Conservation (phyloP, 2,797 vertebrate species). For the Microctenopoma stevenorrisi region DNA sequence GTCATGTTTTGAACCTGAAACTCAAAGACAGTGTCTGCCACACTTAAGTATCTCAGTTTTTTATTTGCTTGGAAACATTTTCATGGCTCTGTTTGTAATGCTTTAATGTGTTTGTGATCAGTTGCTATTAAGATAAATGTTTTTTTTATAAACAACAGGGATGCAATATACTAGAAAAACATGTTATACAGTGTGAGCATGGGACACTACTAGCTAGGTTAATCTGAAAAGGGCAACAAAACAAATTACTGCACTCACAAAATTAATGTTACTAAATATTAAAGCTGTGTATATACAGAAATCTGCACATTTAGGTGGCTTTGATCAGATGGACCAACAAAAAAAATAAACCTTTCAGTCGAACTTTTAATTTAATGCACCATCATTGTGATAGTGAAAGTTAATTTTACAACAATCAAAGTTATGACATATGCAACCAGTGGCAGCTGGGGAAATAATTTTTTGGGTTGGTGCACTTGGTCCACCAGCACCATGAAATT, state of each 20-base stretch:
- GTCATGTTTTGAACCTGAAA: conserved; percentile 91
- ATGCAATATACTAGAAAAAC: conserved; percentile 50
- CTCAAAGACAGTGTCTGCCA: conserved; percentile 89
- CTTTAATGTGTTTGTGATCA: conserved; percentile 55
- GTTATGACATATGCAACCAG: background rate
- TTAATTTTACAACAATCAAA: background rate
- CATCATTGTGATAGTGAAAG: background rate
- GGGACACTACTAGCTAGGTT: conserved; percentile 43
- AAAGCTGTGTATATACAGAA: background rate
- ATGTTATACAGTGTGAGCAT: conserved; percentile 42
- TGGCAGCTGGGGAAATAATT: no score
- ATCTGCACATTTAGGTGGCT: background rate
- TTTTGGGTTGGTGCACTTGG: no score
- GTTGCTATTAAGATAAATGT: conserved; percentile 48
- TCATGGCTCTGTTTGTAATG: conserved; percentile 69
- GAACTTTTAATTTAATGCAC: background rate
- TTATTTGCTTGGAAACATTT: conserved; percentile 70
- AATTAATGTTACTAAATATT: conserved; percentile 20
- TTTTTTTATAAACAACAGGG: conserved; percentile 29
- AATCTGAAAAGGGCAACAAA: conserved; percentile 24
- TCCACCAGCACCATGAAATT: no score
- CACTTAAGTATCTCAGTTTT: conserved; percentile 82
- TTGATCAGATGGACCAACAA: background rate
- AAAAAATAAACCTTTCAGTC: background rate
- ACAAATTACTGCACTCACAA: conserved; percentile 15